Percentiles rank a stretch among this genome's conserved stretches.
Conservation (phyloP, 2,797 vertebrate genomes). For the Clamator glandarius region DNA sequence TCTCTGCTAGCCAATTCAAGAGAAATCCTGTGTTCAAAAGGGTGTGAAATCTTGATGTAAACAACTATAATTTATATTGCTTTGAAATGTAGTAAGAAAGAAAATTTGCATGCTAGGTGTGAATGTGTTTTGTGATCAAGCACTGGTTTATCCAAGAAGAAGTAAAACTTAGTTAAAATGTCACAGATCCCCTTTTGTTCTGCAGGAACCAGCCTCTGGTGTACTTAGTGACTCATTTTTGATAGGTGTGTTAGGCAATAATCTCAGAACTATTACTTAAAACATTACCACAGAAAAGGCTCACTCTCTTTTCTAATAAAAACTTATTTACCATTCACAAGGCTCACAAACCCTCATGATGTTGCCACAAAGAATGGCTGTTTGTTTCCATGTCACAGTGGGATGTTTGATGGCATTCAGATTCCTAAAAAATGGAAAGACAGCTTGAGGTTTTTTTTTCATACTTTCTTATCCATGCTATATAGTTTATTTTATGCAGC, state of each 20-base stretch:
- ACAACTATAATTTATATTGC: constrained; percentile 44
- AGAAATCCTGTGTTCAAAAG: neutral
- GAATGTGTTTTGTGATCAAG: neutral
- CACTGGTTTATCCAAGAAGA: constrained; percentile 4
- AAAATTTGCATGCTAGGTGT: neutral
- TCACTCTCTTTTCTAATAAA: neutral
- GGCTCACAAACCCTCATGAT: neutral
- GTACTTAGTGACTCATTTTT: constrained; percentile 37
- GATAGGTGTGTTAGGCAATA: constrained; percentile 7
- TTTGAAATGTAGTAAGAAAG: neutral
- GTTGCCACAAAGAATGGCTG: neutral
- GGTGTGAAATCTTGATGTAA: constrained; percentile 12
- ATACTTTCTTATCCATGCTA: neutral
- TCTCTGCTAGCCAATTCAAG: neutral
- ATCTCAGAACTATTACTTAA: neutral
- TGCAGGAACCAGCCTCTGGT: neutral
- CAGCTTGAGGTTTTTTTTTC: neutral
- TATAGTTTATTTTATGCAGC: neutral
- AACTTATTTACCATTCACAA: neutral
- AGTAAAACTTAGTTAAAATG: constrained; percentile 46
- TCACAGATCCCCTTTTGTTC: constrained; percentile 15
- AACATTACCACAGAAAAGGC: neutral
- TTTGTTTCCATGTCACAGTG: no score
- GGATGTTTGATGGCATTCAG: neutral
- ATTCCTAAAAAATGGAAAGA: neutral